phyloP scores from a whole-genome alignment of 1,140 invertebrate species.

The Nymphalis io region DNA sequence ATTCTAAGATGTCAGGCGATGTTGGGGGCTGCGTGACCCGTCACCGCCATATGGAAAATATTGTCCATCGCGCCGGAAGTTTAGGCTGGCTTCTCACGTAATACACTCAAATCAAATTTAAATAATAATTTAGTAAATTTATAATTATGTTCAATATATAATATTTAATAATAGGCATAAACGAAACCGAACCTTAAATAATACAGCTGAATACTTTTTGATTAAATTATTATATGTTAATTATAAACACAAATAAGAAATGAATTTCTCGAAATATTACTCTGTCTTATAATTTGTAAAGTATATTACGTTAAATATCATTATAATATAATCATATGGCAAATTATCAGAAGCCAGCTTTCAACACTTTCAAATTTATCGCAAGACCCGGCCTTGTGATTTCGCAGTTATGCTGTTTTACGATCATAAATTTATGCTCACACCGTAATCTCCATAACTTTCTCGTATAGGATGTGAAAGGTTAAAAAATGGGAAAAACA shows the following conservation, averaged over 20 bases:
- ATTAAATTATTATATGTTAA: too few species aligned
- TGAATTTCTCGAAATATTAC: too few species aligned
- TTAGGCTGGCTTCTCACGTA: conserved; percentile 7
- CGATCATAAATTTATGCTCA: conserved; percentile 40
- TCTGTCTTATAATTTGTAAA: too few species aligned
- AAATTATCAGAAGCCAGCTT: conserved; percentile 10
- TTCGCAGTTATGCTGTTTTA: conserved; percentile 37
- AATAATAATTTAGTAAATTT: neutral
- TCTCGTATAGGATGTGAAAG: conserved; percentile 15
- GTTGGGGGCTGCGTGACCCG: conserved; percentile 41
- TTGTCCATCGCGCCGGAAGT: conserved; percentile 20
- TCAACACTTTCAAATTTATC: conserved; percentile 30
- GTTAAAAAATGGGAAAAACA: conserved; percentile 18
- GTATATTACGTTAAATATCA: too few species aligned
- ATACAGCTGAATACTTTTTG: too few species aligned
- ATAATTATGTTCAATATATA: too few species aligned
- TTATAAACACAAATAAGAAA: too few species aligned
- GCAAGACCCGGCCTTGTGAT: conserved; percentile 32
- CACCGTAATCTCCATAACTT: conserved; percentile 36
- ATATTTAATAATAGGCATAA: too few species aligned
- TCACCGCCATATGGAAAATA: conserved; percentile 43
- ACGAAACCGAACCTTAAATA: too few species aligned
- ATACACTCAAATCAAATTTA: neutral
- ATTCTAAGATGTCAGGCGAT: conserved; percentile 29
- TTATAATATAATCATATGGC: neutral